These are phyloP conservation scores for Ceryle rudis DNA, from an alignment of 2,797 vertebrate species.

Conservation along the genomic window DNA sequence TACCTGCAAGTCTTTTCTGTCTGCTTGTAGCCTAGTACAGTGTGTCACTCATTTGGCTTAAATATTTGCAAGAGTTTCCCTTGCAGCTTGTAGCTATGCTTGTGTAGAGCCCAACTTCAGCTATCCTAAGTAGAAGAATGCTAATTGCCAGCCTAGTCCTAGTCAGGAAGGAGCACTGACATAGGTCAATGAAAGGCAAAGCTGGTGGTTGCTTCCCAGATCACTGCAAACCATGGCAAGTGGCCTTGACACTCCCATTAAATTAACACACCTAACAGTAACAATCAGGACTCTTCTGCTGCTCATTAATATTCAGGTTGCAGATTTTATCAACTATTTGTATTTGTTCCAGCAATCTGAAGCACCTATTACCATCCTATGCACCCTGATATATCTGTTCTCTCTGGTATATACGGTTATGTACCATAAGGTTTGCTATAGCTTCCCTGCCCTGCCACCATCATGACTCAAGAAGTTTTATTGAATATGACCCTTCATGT, in stretches of 20 bases:
- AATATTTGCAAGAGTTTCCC: not conserved
- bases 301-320: not conserved
- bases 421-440: not conserved
- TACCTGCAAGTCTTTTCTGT: not conserved
- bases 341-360: not conserved
- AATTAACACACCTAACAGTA: not conserved
- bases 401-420: rapidly evolving
- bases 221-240: not conserved
- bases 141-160: not conserved
- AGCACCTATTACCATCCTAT: not conserved
- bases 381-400: not conserved
- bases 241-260: not conserved
- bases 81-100: not conserved
- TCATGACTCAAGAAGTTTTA: not conserved
- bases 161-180: not conserved
- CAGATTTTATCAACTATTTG: not conserved
- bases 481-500: not conserved
- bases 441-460: not conserved
- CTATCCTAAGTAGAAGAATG: not conserved
- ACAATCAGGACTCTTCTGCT: not conserved
- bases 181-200: not conserved
- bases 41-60: not conserved
- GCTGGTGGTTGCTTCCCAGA: not conserved
- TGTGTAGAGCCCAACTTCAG: not conserved
- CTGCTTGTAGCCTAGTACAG: not conserved